Evolutionary conservation across 2,888 invertebrate genomes (phyloP).

Genomic region (Drosophila stalkeri): DNA sequence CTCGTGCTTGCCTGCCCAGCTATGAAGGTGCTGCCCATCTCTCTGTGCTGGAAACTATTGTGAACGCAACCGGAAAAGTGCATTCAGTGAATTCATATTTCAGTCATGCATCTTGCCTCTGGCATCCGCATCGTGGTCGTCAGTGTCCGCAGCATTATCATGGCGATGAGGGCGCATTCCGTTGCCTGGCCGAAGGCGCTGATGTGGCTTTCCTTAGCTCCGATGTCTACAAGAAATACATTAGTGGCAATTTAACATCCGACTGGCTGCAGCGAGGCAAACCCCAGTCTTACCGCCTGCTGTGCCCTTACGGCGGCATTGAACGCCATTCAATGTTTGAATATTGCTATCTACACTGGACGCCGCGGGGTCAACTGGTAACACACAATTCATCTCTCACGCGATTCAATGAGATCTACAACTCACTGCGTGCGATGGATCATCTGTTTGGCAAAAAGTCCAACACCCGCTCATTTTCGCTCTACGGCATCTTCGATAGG

Average conservation of each 20-base stretch:
- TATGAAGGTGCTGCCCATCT: slow-evolving; percentile 91
- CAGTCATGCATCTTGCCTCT: slow-evolving; percentile 89
- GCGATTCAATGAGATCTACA: slow-evolving; percentile 89
- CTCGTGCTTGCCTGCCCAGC: slow-evolving; percentile 92
- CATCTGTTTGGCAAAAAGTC: slow-evolving; percentile 89
- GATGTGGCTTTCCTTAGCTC: slow-evolving; percentile 93
- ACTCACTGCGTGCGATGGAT: slow-evolving; percentile 90
- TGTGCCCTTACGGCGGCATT: slow-evolving; percentile 87
- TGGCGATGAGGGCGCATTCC: slow-evolving; percentile 88
- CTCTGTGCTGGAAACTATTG: slow-evolving; percentile 86
- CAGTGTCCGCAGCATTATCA: slow-evolving; percentile 83
- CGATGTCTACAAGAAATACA: slow-evolving; percentile 87
- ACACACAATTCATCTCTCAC: slow-evolving; percentile 86
- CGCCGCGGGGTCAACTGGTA: slow-evolving; percentile 89
- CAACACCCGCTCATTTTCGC: slow-evolving; percentile 88
- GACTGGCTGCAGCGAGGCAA: slow-evolving; percentile 84
- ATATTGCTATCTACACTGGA: slow-evolving; percentile 89
- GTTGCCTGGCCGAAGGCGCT: slow-evolving; percentile 89
- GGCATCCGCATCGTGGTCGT: slow-evolving; percentile 81
- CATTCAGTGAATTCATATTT: slow-evolving; percentile 85
- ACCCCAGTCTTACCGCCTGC: slow-evolving; percentile 86
- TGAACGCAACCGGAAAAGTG: slow-evolving; percentile 82
- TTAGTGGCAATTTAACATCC: slow-evolving; percentile 86
- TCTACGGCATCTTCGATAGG: slow-evolving; percentile 90
- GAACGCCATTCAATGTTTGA: slow-evolving; percentile 79